Evolutionary conservation across 2,888 invertebrate genomes (phyloP), one percentile per base, ranked within the genome.

Genomic region (Tortricodes alternella): DNA sequence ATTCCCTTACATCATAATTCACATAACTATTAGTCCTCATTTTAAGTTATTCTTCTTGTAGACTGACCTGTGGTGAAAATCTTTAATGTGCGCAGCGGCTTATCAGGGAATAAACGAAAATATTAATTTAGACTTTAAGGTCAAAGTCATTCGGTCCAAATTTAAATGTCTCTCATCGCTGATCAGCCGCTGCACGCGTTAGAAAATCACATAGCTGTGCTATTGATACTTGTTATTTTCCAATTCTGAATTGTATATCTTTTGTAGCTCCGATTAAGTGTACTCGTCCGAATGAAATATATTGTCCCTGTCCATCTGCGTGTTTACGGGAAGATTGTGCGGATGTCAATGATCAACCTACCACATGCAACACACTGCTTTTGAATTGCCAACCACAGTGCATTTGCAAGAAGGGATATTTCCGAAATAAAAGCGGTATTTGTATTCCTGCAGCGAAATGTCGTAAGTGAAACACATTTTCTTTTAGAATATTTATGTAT

Each of bases 331-430:
- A 78, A 11, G 56, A 55, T 7, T 46, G 44, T 11, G 11, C 32
- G 2, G 5, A 46, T 46, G 9, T 13, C 0, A 46, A 70, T 23
- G 49, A 65, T 0, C 65, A 63, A 39, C 63, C 64, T 0, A 32
- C 32, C 0, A 51, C 56, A 0, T 80, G 80, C 60, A 70, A 80
- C 46, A 69, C 75, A 1, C 52, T 74, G 0, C 24, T 75, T 0
- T 53, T 68, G 15, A 73, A 77, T 35, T 80, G 80, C 60, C 58
- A 75, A 8, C 80, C 81, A 24, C 60, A 46, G 39, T 80, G 80
- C 46, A 58, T 69, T 2, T 81, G 81, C 38, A 59, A 57, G 37
- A 62, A 78, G 37, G 46, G 61, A 9, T 53, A 64, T 49, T 78
- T 66, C 8, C 76, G 80, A 51, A 68, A 77, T 50, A 55, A 53